Conservation (phyloP, 2,888 invertebrate species). For the Alloplasta piceator region DNA sequence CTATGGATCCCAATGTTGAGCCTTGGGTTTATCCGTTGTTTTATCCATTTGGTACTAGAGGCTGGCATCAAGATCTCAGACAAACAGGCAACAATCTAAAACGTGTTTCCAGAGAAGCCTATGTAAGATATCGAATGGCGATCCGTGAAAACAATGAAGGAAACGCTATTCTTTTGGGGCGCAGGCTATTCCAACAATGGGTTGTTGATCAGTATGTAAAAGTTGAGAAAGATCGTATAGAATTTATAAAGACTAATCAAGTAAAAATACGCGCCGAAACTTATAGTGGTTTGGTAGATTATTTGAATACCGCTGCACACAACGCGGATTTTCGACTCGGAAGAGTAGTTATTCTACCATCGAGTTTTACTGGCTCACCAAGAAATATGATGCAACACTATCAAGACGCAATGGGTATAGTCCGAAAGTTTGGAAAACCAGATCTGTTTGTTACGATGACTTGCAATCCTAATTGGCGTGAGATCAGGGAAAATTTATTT, state of each 20-base stretch:
- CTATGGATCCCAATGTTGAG: too few relatives aligned
- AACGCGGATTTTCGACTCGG: conserved; percentile 48
- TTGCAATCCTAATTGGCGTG: too few relatives aligned
- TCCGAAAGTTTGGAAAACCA: conserved; percentile 51
- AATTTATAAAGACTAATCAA: conserved; percentile 55
- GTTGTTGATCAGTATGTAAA: conserved; percentile 61
- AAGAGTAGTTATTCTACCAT: conserved; percentile 64
- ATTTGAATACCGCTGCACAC: background rate
- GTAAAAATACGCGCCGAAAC: conserved; percentile 58
- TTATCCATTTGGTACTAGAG: conserved; percentile 65
- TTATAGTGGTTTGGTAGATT: conserved; percentile 54
- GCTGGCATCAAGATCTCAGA: conserved; percentile 42
- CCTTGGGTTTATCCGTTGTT: conserved; percentile 46
- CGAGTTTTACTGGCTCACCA: conserved; percentile 64
- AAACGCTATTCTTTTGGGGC: conserved; percentile 51
- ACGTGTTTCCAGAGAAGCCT: conserved; percentile 41
- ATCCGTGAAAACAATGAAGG: conserved; percentile 31
- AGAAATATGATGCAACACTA: conserved; percentile 66
- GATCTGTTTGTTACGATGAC: too few relatives aligned
- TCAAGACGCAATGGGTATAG: conserved; percentile 67
- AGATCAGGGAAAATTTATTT: conserved; percentile 62
- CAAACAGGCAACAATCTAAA: conserved; percentile 26
- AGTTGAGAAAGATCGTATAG: conserved; percentile 57
- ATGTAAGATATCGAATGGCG: conserved; percentile 43
- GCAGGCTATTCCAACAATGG: conserved; percentile 62